phyloP scores from a whole-genome alignment of 1,140 invertebrate species.

The Trachymyrmex septentrionalis region DNA sequence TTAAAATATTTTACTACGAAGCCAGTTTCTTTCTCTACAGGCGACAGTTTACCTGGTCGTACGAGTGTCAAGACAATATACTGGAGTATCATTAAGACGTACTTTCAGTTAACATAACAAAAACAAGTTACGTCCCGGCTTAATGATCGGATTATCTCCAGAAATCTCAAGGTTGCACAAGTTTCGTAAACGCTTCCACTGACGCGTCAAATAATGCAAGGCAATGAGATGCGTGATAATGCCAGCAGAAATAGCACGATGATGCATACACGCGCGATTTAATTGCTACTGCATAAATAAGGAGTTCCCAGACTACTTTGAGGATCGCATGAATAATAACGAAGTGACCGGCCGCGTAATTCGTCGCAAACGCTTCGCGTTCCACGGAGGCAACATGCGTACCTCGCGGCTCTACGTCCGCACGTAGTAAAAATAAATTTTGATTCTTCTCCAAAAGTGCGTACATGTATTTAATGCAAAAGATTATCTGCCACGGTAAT shows the following conservation, averaged over 20 bases:
- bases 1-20: not conserved
- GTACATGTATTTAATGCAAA: not conserved
- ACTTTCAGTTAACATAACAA: not conserved
- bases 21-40: not conserved
- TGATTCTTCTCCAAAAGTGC: conserved; percentile 51
- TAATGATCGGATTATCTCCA: not conserved
- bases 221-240: conserved; percentile 15
- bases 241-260: conserved; percentile 18
- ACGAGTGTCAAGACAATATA: not conserved
- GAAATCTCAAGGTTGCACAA: conserved; percentile 2
- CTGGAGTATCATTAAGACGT: not conserved
- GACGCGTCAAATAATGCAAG: not conserved
- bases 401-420: not conserved
- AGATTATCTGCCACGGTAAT: not conserved
- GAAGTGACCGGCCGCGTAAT: not conserved
- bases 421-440: conserved; percentile 52
- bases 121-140: not conserved
- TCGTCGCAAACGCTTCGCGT: not conserved
- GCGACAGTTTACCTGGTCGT: not conserved
- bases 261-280: conserved; percentile 1
- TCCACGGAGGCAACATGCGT: not conserved
- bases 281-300: conserved; percentile 27
- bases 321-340: conserved; percentile 12
- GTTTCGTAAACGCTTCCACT: conserved; percentile 16
- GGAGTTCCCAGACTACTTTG: not conserved